Base-by-base conservation (phyloP, 1,140 invertebrate genomes). In the Pomphorhynchus laevis region DNA sequence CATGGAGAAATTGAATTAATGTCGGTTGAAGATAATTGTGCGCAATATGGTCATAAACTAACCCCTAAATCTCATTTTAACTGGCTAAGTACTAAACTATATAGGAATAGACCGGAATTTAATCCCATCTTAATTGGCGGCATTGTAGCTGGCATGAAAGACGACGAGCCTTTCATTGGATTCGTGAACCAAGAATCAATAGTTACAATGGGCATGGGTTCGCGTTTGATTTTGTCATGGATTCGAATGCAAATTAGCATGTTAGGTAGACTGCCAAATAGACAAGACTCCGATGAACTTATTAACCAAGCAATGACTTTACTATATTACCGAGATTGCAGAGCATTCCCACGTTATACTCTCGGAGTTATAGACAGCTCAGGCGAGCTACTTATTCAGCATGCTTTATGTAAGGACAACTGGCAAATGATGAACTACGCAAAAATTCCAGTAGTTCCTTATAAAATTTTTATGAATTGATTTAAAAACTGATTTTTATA, bases 41-140 rank as follows among this genome's bases (percentile, higher is more conserved):
- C 72, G 4, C 72, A 77, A 52, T 80, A 91, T 63, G 72, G 73
- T 20, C 71, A 82, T 45, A 62, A 61, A 34, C 59, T 84, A 47
- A 77, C 79, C 49, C 76, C 82, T 2, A 69, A 67, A 45, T 69
- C 76, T 2, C 53, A 91, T 6, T 69, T 82, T 52, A 76, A 69
- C 46, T 93, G 80, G 80, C 53, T 91, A 40, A 91, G 80, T 3
- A 58, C 80, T 45, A 67, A 89, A 0, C 59, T 89, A 44, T 91
- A 93, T 55, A 79, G 80, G 53, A 68, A 56, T 47, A 64, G 82
- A 25, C 74, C 72, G 34, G 72, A 72, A 51, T 72, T 86, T 58
- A 73, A 91, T 61, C 80, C 80, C 2, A 59, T 91, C n/a, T 91
- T 79, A 77, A 77, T 72, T 49, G 76, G 72, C 47, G 71, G 77